phyloP scores from a whole-genome alignment of 2,113 vertebrate species.

The Gambusia holbrooki region DNA sequence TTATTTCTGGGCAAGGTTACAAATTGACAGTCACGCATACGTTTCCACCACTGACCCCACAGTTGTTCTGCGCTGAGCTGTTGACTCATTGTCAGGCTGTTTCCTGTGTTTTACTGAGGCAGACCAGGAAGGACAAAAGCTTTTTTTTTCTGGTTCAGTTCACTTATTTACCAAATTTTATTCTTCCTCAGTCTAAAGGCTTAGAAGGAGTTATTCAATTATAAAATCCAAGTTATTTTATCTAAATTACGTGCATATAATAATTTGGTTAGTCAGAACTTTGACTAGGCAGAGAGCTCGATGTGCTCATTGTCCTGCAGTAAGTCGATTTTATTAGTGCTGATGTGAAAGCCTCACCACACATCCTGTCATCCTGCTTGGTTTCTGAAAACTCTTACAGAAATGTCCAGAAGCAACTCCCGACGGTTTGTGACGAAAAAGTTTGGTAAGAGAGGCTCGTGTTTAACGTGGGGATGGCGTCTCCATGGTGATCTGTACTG shows the following conservation, averaged over 20 bases:
- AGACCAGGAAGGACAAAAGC: not conserved
- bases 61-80: slow-evolving; percentile 9
- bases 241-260: not conserved
- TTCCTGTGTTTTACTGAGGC: slow-evolving; percentile 39
- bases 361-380: not conserved
- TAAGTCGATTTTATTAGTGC: no score
- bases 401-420: not conserved
- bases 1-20: slow-evolving; percentile 14
- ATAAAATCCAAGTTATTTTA: not conserved
- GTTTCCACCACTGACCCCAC: slow-evolving; percentile 3
- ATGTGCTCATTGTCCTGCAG: not conserved
- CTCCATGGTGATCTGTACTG: not conserved
- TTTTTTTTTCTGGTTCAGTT: slow-evolving; percentile 18
- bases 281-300: not conserved
- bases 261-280: not conserved
- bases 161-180: not conserved
- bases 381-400: not conserved
- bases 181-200: slow-evolving; percentile 1
- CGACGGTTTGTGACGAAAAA: not conserved
- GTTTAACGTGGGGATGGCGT: not conserved
- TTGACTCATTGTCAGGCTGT: slow-evolving; percentile 5
- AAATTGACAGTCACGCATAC: not conserved
- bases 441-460: not conserved
- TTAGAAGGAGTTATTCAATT: not conserved
- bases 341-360: no score